Evolutionary conservation across 2,888 invertebrate species (phyloP).

Genomic region (Apomyelois bistriatella): DNA sequence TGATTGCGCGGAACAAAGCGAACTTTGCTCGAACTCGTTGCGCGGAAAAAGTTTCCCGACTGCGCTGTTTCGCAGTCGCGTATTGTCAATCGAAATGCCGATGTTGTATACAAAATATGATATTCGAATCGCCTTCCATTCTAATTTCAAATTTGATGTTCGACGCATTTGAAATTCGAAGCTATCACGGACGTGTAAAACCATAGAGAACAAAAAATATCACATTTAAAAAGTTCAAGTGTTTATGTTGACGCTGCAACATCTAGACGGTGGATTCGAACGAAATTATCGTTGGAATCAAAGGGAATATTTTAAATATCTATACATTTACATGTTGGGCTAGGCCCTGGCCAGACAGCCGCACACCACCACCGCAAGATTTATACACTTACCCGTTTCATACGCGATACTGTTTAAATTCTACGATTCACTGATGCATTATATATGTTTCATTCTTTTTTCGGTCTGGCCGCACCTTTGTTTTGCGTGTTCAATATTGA

Average conservation of each 20-base stretch:
- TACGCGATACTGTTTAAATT: conserved; percentile 59
- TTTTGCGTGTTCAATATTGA: conserved; percentile 55
- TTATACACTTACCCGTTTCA: conserved; percentile 52
- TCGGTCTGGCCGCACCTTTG: conserved; percentile 60
- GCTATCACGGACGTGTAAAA: background rate
- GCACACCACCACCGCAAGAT: conserved; percentile 64
- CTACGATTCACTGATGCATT: conserved; percentile 65
- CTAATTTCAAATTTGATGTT: conserved; percentile 30
- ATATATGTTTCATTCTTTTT: conserved; percentile 62
- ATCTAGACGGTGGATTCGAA: conserved; percentile 45
- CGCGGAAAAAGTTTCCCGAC: conserved; percentile 69
- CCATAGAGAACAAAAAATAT: background rate
- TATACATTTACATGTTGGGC: conserved; percentile 59
- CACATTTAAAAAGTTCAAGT: background rate
- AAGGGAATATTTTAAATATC: conserved; percentile 79
- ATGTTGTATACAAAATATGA: conserved; percentile 37
- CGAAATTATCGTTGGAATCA: conserved; percentile 78
- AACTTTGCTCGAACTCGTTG: conserved; percentile 56
- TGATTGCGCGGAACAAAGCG: conserved; percentile 68
- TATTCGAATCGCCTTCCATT: conserved; percentile 30
- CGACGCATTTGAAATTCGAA: conserved; percentile 3
- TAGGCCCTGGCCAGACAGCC: conserved; percentile 62
- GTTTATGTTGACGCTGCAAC: conserved; percentile 53
- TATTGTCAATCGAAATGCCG: conserved; percentile 29
- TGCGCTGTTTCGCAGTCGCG: conserved; percentile 40